A percentile compares a stretch with the other conserved stretches of the same genome.
Evolutionary conservation across 1,140 invertebrate genomes (phyloP).

Genomic region (Rhyacophila brunnea): DNA sequence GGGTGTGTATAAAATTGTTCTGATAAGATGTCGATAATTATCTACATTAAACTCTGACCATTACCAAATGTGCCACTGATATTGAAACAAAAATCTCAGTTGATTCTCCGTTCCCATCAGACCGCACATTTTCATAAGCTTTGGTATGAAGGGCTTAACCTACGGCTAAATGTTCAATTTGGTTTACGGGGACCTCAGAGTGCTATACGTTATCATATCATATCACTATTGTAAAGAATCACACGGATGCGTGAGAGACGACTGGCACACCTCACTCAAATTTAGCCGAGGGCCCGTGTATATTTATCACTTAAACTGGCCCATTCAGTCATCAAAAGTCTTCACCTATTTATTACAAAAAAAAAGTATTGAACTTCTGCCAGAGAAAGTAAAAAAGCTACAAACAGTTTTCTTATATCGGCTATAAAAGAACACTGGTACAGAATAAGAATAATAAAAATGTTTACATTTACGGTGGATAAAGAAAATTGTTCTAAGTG

Average conservation of each 20-base stretch:
- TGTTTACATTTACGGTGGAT: slow-evolving; percentile 11
- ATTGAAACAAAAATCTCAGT: slow-evolving; percentile 28
- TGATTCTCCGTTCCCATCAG: slow-evolving; percentile 23
- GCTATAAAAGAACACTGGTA: slow-evolving; percentile 24
- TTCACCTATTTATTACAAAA: slow-evolving; percentile 25
- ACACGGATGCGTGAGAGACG: slow-evolving; percentile 24
- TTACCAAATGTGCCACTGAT: slow-evolving; percentile 35
- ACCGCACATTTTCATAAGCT: slow-evolving; percentile 33
- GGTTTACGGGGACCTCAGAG: slow-evolving; percentile 22
- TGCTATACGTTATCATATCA: slow-evolving; percentile 19
- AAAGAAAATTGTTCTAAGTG: slow-evolving; percentile 21
- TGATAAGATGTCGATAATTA: slow-evolving; percentile 35
- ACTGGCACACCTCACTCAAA: slow-evolving; percentile 31
- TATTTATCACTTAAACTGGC: slow-evolving; percentile 35
- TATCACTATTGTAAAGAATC: slow-evolving; percentile 26
- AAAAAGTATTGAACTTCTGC: slow-evolving; percentile 19
- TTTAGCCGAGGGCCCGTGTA: slow-evolving; percentile 28
- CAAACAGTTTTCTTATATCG: slow-evolving; percentile 21
- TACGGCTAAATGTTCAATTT: slow-evolving; percentile 34
- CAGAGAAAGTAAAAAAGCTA: slow-evolving; percentile 29
- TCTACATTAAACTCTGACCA: slow-evolving; percentile 36
- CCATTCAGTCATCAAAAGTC: slow-evolving; percentile 32
- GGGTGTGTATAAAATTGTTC: slow-evolving; percentile 54
- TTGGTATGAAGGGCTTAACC: slow-evolving; percentile 35
- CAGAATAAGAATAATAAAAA: slow-evolving; percentile 15